Conservation (phyloP, 1,140 invertebrate species). For the Ladona fulva region DNA sequence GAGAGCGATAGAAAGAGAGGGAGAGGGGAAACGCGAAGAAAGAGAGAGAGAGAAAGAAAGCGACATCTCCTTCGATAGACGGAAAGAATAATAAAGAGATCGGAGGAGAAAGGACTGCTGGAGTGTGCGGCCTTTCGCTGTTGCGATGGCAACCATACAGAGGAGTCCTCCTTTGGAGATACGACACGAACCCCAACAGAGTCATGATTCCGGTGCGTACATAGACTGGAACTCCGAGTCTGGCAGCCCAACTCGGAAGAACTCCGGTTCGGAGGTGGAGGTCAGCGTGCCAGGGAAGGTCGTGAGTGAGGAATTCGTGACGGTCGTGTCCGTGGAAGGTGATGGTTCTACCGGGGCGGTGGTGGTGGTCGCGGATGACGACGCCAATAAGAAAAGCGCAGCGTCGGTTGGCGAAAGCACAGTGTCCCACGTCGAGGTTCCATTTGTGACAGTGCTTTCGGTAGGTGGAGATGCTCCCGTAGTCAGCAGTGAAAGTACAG, state of each 20-base stretch:
- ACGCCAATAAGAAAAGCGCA: not conserved
- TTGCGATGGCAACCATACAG: slow-evolving; percentile 14
- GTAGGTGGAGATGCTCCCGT: slow-evolving; percentile 34
- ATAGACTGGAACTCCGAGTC: slow-evolving; percentile 28
- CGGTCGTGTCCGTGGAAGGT: slow-evolving; percentile 55
- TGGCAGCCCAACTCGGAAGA: slow-evolving; percentile 23
- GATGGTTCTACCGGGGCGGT: not conserved
- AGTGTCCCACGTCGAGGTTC: slow-evolving; percentile 27
- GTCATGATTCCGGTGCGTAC: slow-evolving; percentile 30
- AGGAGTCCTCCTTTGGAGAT: slow-evolving; percentile 23
- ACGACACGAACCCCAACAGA: slow-evolving; percentile 28
- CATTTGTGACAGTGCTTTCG: slow-evolving; percentile 41
- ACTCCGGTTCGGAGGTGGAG: slow-evolving; percentile 14
- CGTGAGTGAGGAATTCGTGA: slow-evolving; percentile 47
- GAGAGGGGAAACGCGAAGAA: not conserved
- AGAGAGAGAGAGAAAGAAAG: not conserved
- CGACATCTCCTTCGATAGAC: not conserved
- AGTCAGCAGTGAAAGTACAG: slow-evolving; percentile 30
- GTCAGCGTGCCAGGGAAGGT: not conserved
- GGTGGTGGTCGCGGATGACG: slow-evolving; percentile 27
- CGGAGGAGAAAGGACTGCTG: not conserved
- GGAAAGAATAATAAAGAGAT: not conserved
- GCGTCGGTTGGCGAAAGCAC: not conserved
- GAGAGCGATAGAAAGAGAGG: not conserved
- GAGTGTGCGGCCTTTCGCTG: not conserved